A percentile compares a stretch with the other conserved stretches of the same genome.
Conservation (phyloP, 2,888 invertebrate species). For the Pediacus dermestoides region DNA sequence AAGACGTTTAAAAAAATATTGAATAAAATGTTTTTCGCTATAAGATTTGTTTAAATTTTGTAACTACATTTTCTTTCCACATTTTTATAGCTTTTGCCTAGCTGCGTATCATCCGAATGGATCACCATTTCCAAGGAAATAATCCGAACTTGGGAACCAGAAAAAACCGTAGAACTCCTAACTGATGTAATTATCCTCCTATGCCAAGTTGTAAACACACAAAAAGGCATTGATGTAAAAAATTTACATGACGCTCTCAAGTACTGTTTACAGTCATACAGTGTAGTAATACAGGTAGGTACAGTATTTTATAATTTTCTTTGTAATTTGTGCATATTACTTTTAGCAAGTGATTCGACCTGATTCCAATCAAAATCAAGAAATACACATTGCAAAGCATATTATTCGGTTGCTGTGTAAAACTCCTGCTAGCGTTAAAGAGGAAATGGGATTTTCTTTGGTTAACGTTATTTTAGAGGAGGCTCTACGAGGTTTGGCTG, state of each 20-base stretch:
- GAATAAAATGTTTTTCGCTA: slow-evolving; percentile 13
- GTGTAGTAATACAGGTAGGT: slow-evolving; percentile 37
- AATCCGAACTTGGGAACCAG: slow-evolving; percentile 21
- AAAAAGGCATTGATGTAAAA: slow-evolving; percentile 25
- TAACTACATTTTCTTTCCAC: not conserved
- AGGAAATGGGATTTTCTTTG: slow-evolving; percentile 39
- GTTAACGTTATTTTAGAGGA: slow-evolving; percentile 36
- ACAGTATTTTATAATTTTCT: slow-evolving; percentile 6
- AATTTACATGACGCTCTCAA: slow-evolving; percentile 27
- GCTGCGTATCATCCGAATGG: slow-evolving; percentile 42
- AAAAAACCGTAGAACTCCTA: slow-evolving; percentile 32
- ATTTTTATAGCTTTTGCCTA: slow-evolving; percentile 35
- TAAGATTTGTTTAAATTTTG: slow-evolving; percentile 6
- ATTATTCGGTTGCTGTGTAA: slow-evolving; percentile 37
- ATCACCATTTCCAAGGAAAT: slow-evolving; percentile 32
- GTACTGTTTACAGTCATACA: slow-evolving; percentile 39
- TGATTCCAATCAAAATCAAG: slow-evolving; percentile 25
- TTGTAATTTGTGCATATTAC: slow-evolving; percentile 6
- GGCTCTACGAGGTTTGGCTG: slow-evolving; percentile 33
- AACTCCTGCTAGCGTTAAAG: slow-evolving; percentile 34
- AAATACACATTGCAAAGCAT: slow-evolving; percentile 31
- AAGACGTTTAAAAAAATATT: no score
- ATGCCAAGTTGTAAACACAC: slow-evolving; percentile 37
- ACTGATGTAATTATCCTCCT: slow-evolving; percentile 39
- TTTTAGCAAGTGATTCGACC: slow-evolving; percentile 26